Evolutionary conservation across 2,888 invertebrate species (phyloP), one percentile per base, ranked within the genome.

Genomic region (Acanthococcus lagerstroemiae): DNA sequence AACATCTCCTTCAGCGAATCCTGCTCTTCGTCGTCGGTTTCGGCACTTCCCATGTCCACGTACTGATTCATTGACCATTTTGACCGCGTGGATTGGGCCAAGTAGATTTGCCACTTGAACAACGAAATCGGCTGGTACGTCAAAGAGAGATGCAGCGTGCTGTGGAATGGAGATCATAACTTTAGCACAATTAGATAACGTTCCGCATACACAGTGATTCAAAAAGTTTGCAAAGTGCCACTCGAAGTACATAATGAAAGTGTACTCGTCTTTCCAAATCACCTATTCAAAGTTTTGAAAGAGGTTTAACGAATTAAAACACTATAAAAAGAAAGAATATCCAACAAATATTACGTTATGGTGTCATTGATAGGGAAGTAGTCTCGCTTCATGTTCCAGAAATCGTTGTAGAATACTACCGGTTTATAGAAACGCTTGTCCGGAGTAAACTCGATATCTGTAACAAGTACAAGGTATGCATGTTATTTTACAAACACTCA

Each of bases 51-150:
- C 76, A 82, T 83, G 74, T 82, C 78, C 65, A 85, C 87, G 69
- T 85, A 79, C 69, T 86, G 77, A 69, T 80, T 82, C 7, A 79
- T 77, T 0, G 81, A 79, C 84, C 93, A 88, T 76, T 90, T 90
- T 74, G 87, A 90, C 71, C 90, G 82, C 90, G 94, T 92, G 37
- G 88, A 86, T 76, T 99, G 99, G 5, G 97, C 95, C 2, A 95
- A 90, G 76, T 97, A 99, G 72, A 99, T 78, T 78, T 99, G 99
- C 95, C 95, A 99, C 76, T 94, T 95, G 77, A 99, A 94, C 72
- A 99, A 80, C 66, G 94, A 91, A 68, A 99, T 78, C 0, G 99
- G 99, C 74, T 94, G 90, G 74, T 83, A 90, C 15, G 87, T 88
- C 67, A 93, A 73, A 69, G 82, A 81, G 19, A 94, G 78, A 45